Conservation (phyloP, 1,140 invertebrate species). For the Drosophila melanogaster region DNA sequence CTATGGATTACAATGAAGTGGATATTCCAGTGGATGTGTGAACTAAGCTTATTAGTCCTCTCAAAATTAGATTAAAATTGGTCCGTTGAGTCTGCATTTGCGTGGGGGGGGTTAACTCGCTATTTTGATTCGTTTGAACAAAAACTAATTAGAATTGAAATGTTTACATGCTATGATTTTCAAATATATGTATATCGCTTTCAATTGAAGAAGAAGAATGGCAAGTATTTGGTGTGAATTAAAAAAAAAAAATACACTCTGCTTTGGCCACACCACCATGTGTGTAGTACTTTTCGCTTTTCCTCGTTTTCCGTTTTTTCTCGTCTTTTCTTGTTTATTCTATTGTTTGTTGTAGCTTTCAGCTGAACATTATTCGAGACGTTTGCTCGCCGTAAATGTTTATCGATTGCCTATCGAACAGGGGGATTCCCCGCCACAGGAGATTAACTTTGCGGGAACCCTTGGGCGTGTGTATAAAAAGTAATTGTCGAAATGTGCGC, state of each 20-base stretch:
- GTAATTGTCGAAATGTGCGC: slow-evolving; percentile 35
- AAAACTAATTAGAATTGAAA: too few species aligned
- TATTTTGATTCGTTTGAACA: too few species aligned
- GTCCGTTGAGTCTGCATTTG: neutral
- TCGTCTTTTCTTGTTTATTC: slow-evolving; percentile 58
- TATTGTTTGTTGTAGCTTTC: slow-evolving; percentile 66
- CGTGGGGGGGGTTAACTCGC: too few species aligned
- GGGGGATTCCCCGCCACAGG: slow-evolving; percentile 27
- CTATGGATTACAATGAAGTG: neutral
- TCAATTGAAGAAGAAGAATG: too few species aligned
- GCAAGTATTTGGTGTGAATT: neutral
- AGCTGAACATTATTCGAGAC: slow-evolving; percentile 52
- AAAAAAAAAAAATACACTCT: neutral
- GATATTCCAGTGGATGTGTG: neutral
- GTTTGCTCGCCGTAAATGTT: slow-evolving; percentile 48
- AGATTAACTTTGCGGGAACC: slow-evolving; percentile 1
- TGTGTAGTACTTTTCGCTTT: neutral
- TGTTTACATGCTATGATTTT: too few species aligned
- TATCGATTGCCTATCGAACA: slow-evolving; percentile 54
- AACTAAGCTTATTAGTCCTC: neutral
- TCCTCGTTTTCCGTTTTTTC: neutral
- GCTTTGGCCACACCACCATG: neutral
- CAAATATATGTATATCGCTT: too few species aligned
- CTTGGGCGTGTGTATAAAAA: slow-evolving; percentile 6
- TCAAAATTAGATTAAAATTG: neutral